These are phyloP conservation scores for Ptilonorhynchus violaceus DNA, from an alignment of 2,113 vertebrate genomes.

Conservation along the genomic window DNA sequence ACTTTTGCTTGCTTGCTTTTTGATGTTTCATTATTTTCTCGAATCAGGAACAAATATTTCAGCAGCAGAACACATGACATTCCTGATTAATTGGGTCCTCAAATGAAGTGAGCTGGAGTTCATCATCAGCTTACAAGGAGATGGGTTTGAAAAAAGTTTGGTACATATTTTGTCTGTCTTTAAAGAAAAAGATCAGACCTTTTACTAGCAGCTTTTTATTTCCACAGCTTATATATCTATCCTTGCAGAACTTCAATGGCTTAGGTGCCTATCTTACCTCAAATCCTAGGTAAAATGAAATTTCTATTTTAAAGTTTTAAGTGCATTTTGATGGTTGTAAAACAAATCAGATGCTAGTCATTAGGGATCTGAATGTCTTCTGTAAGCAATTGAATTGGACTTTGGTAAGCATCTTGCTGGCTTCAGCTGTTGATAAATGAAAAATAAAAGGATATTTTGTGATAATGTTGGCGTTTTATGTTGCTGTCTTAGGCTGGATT, in stretches of 20 bases:
- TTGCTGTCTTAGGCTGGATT: neutral
- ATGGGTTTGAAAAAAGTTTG: neutral
- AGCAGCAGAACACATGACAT: neutral
- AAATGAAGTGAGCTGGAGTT: neutral
- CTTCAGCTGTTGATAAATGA: neutral
- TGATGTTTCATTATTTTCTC: neutral
- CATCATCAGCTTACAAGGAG: neutral
- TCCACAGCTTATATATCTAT: neutral
- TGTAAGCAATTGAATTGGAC: neutral
- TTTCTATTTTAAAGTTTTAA: neutral
- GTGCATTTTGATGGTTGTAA: neutral
- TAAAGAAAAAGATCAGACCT: neutral
- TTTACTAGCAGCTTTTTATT: neutral
- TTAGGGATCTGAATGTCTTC: neutral
- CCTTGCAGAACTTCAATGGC: neutral
- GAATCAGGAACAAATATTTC: neutral
- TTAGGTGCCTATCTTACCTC: neutral
- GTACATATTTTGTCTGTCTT: neutral
- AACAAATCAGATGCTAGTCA: neutral
- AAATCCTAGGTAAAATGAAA: conserved; percentile 2
- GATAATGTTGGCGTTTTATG: neutral
- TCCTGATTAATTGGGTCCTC: neutral
- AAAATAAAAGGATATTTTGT: neutral
- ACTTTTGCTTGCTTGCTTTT: neutral
- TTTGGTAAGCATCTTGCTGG: neutral